Conservation (phyloP, 2,113 vertebrate species). For the Rhea pennata region DNA sequence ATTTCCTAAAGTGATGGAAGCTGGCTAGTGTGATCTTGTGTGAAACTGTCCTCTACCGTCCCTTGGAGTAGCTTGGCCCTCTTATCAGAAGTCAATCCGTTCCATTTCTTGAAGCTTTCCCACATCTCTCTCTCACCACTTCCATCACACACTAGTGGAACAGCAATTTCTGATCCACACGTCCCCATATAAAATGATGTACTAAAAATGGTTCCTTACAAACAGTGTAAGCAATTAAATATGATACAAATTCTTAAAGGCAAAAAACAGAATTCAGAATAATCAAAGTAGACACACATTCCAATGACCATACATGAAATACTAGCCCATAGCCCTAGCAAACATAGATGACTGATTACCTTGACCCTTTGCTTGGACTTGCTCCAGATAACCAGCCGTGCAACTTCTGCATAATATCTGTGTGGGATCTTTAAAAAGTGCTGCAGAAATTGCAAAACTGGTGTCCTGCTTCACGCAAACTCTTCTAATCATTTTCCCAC, state of each 20-base stretch:
- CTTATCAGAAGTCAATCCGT: background rate
- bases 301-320: slow-evolving; percentile 29
- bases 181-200: background rate
- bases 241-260: background rate
- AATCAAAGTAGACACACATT: background rate
- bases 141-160: background rate
- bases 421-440: slow-evolving; percentile 55
- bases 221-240: background rate
- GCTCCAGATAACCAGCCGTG: slow-evolving; percentile 23
- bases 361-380: slow-evolving; percentile 40
- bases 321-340: background rate
- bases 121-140: background rate
- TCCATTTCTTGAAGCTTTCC: background rate
- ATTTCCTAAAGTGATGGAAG: background rate
- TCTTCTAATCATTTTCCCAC: slow-evolving; percentile 48
- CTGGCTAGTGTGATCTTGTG: background rate
- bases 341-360: slow-evolving; percentile 29
- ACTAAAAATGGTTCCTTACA: background rate
- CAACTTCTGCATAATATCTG: slow-evolving; percentile 35
- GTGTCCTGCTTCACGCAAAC: slow-evolving; percentile 49
- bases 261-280: background rate
- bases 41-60: background rate
- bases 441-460: slow-evolving; percentile 41
- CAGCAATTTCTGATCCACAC: background rate
- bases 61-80: background rate